phyloP scores from a whole-genome alignment of 2,888 invertebrate species.

The Trilocha varians region DNA sequence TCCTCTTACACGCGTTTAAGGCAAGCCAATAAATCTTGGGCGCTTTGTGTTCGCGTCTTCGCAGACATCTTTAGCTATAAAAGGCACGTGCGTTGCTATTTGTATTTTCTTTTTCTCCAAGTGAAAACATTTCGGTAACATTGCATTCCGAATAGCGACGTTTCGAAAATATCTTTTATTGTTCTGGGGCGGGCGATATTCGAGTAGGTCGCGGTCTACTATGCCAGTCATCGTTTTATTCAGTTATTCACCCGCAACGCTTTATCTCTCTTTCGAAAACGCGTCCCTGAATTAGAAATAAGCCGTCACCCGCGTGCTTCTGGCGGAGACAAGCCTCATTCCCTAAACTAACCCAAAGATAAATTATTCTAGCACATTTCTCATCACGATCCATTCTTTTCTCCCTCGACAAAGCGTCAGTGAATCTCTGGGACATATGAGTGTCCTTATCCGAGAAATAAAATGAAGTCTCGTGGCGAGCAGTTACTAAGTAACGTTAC shows the following conservation, averaged over 20 bases:
- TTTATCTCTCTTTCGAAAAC: slow-evolving; percentile 49
- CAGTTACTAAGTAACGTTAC: slow-evolving; percentile 44
- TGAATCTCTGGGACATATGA: slow-evolving; percentile 55
- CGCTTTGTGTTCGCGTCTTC: slow-evolving; percentile 45
- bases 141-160: slow-evolving; percentile 33
- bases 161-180: slow-evolving; percentile 28
- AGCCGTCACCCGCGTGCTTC: slow-evolving; percentile 44
- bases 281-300: slow-evolving; percentile 56
- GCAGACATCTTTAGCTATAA: slow-evolving; percentile 55
- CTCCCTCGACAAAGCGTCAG: slow-evolving; percentile 53
- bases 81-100: slow-evolving; percentile 55
- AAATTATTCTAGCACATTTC: slow-evolving; percentile 66
- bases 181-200: slow-evolving; percentile 29
- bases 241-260: slow-evolving; percentile 46
- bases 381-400: slow-evolving; percentile 60
- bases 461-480: slow-evolving; percentile 45
- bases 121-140: slow-evolving; percentile 49
- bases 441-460: slow-evolving; percentile 55
- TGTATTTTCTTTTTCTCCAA: slow-evolving; percentile 49
- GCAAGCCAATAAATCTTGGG: slow-evolving; percentile 52
- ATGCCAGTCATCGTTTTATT: slow-evolving; percentile 47
- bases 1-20: slow-evolving; percentile 49
- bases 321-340: slow-evolving; percentile 47
- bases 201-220: slow-evolving; percentile 21
- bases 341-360: slow-evolving; percentile 57